These are phyloP conservation scores for Dasysyrphus albostriatus DNA, from an alignment of 2,888 invertebrate genomes.

Conservation along the genomic window DNA sequence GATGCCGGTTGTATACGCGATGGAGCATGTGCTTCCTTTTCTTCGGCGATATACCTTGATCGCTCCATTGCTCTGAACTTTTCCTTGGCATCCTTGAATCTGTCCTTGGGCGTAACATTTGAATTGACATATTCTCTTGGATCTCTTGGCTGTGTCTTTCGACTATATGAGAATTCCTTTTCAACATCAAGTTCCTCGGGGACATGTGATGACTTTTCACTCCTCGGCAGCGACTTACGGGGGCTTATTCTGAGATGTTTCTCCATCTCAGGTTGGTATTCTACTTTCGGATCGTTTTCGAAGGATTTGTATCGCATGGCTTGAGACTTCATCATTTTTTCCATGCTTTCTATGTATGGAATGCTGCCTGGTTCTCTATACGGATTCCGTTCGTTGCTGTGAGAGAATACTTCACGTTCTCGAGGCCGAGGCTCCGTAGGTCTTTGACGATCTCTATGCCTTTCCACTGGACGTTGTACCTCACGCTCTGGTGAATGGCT, in stretches of 20 bases:
- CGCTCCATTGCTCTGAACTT: slow-evolving; percentile 91
- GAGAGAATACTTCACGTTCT: slow-evolving; percentile 78
- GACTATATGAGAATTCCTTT: slow-evolving; percentile 76
- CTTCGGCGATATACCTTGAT: slow-evolving; percentile 86
- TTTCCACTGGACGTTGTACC: slow-evolving; percentile 50
- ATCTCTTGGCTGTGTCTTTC: slow-evolving; percentile 72
- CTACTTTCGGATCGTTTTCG: slow-evolving; percentile 77
- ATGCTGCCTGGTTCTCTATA: slow-evolving; percentile 83
- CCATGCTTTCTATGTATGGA: slow-evolving; percentile 84
- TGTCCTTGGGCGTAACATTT: slow-evolving; percentile 88
- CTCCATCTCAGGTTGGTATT: slow-evolving; percentile 57
- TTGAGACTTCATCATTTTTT: slow-evolving; percentile 84
- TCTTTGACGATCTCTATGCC: slow-evolving; percentile 77
- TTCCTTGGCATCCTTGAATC: slow-evolving; percentile 94
- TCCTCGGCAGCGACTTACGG: slow-evolving; percentile 77
- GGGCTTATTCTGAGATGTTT: slow-evolving; percentile 77
- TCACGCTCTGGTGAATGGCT: slow-evolving; percentile 74
- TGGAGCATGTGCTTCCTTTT: slow-evolving; percentile 75
- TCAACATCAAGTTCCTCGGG: slow-evolving; percentile 76
- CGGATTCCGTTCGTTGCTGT: slow-evolving; percentile 82
- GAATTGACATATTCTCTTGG: slow-evolving; percentile 56
- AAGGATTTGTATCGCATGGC: slow-evolving; percentile 82
- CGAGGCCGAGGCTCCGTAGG: slow-evolving; percentile 54
- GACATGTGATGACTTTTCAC: slow-evolving; percentile 67
- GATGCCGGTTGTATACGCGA: slow-evolving; percentile 31